Conservation (phyloP, 2,113 vertebrate species). For the Hyaena hyaena region DNA sequence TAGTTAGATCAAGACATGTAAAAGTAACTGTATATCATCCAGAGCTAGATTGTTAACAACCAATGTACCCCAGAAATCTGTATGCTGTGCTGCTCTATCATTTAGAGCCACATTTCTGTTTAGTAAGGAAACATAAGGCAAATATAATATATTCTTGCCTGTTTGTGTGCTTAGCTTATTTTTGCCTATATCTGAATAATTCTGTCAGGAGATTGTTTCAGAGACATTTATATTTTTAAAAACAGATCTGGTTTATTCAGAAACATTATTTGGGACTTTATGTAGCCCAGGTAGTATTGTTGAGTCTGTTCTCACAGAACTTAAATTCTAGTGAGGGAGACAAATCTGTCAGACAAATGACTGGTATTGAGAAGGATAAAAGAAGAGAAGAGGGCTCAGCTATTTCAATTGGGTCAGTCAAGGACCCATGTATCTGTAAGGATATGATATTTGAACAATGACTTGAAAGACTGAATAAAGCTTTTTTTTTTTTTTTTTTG, state of each 20-base stretch:
- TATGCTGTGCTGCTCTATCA: background rate
- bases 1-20: background rate
- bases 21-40: background rate
- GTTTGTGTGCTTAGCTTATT: background rate
- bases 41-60: background rate
- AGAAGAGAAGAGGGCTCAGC: background rate
- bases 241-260: background rate
- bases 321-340: background rate
- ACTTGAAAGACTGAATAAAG: background rate
- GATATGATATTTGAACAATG: background rate
- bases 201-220: background rate
- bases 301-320: background rate
- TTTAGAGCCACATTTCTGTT: conserved; percentile 20
- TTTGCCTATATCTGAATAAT: background rate
- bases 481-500: background rate
- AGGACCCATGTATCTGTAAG: background rate
- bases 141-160: background rate
- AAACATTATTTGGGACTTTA: background rate
- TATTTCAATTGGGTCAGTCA: background rate
- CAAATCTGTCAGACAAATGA: background rate
- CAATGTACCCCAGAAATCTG: background rate
- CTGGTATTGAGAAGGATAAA: background rate
- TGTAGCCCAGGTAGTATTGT: background rate
- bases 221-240: conserved; percentile 20
- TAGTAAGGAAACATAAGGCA: background rate